A percentile compares a stretch with the other conserved stretches of the same genome.
Evolutionary conservation across 2,888 invertebrate species (phyloP).

Genomic region (Cryptus viduatorius): DNA sequence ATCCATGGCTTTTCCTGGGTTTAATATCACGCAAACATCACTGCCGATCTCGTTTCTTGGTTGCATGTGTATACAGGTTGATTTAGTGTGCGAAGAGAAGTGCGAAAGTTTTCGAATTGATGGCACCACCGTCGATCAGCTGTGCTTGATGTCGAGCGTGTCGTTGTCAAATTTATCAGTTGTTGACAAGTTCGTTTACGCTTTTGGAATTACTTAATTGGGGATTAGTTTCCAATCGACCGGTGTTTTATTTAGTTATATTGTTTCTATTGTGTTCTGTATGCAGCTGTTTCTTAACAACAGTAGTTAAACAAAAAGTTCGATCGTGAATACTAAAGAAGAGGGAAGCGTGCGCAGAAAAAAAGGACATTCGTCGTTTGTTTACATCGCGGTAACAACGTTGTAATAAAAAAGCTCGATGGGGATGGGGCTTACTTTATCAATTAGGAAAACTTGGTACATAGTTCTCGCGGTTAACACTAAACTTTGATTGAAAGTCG

Average conservation of each 20-base stretch:
- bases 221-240: not conserved
- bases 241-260: no score
- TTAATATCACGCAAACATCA: not conserved
- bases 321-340: not conserved
- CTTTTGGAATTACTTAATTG: not conserved
- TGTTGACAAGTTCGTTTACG: not conserved
- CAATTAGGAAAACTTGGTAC: not conserved
- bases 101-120: not conserved
- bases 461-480: not conserved
- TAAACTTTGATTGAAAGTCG: not conserved
- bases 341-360: not conserved
- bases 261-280: no score
- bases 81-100: not conserved
- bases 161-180: not conserved
- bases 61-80: not conserved
- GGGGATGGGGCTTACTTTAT: not conserved
- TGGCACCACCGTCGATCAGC: slow-evolving; percentile 7
- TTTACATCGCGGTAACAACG: not conserved
- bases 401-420: not conserved
- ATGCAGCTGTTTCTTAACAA: no score
- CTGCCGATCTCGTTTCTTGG: not conserved
- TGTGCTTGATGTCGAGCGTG: not conserved
- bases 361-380: not conserved
- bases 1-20: slow-evolving; percentile 43
- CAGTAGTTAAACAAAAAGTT: no score